These are phyloP conservation scores for Limnephilus lunatus DNA, from an alignment of 2,888 invertebrate genomes.

Conservation along the genomic window DNA sequence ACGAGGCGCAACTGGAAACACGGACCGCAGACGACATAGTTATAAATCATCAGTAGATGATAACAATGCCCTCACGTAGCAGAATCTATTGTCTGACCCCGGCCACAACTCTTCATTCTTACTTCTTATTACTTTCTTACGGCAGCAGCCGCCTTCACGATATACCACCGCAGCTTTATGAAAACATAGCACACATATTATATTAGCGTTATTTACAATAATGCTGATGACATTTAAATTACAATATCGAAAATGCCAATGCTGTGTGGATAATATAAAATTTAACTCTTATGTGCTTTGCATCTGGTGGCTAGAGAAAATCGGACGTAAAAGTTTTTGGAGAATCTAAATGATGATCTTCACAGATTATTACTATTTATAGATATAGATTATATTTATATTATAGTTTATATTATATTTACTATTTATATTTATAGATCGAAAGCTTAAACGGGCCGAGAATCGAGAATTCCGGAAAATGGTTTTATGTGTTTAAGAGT, in stretches of 20 bases:
- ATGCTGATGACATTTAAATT: not conserved
- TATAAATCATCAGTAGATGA: constrained; percentile 34
- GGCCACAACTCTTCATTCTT: constrained; percentile 3
- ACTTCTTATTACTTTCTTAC: not conserved
- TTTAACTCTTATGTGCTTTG: not conserved
- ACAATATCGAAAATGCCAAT: not conserved
- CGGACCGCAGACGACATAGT: not conserved
- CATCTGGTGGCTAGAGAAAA: not conserved
- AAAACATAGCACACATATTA: not conserved
- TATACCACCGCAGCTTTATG: not conserved
- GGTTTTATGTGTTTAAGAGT: too few relatives aligned
- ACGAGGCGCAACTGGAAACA: not conserved
- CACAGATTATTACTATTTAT: too few relatives aligned
- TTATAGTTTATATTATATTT: too few relatives aligned
- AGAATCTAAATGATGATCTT: too few relatives aligned
- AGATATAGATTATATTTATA: too few relatives aligned
- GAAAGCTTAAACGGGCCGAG: too few relatives aligned
- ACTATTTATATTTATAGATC: too few relatives aligned
- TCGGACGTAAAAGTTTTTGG: too few relatives aligned
- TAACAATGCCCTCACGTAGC: constrained; percentile 31
- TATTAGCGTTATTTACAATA: not conserved
- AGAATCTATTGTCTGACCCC: constrained; percentile 5
- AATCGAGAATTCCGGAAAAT: too few relatives aligned
- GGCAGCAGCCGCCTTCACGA: not conserved
- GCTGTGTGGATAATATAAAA: not conserved